A percentile compares a stretch with the other conserved stretches of the same genome.
Conservation (phyloP, 2,113 vertebrate species). For the Oreochromis aureus region DNA sequence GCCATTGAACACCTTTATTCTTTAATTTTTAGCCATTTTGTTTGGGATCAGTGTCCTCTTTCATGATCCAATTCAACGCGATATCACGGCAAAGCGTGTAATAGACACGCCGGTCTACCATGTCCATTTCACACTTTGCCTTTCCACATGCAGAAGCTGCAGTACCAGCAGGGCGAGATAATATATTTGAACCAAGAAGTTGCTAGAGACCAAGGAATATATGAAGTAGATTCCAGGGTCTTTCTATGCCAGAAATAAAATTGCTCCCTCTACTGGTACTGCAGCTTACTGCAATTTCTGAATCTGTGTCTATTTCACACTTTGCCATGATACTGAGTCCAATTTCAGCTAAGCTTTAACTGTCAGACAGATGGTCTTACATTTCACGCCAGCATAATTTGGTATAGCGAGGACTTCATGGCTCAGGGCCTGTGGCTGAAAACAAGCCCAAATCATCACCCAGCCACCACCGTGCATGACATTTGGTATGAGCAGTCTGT, state of each 20-base stretch:
- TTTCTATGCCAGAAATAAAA: neutral
- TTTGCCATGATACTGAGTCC: neutral
- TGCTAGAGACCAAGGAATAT: neutral
- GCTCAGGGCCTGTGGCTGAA: neutral
- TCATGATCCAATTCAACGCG: neutral
- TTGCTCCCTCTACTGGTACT: neutral
- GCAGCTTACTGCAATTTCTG: neutral
- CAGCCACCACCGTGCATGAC: neutral
- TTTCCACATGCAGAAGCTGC: neutral
- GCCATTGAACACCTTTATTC: neutral
- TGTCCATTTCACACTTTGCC: neutral
- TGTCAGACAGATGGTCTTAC: neutral
- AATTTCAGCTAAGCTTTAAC: neutral
- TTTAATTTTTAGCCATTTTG: neutral
- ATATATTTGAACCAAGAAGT: neutral
- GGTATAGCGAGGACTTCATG: neutral
- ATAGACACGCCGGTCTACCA: neutral
- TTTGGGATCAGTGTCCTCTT: neutral
- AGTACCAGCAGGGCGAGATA: neutral
- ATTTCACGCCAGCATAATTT: neutral
- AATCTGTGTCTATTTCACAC: neutral
- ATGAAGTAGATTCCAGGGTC: neutral
- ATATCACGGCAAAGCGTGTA: neutral
- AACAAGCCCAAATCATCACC: neutral
- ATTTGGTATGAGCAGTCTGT: neutral